These are phyloP conservation scores for Apodemia duryi DNA, from an alignment of 2,888 invertebrate species.

Conservation along the genomic window DNA sequence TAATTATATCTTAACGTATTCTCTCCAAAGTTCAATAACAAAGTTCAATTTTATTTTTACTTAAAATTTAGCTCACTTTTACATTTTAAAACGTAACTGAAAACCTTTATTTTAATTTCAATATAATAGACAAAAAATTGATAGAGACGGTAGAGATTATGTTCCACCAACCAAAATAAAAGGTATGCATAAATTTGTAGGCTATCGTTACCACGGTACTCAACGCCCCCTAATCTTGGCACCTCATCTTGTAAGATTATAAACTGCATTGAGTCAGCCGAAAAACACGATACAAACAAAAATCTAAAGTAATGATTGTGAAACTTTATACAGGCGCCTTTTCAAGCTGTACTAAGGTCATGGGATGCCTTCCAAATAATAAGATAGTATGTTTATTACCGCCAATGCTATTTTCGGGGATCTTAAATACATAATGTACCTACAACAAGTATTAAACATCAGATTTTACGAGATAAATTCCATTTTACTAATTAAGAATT, in stretches of 20 bases:
- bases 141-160: too few relatives aligned
- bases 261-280: slow-evolving; percentile 53
- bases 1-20: too few relatives aligned
- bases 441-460: slow-evolving; percentile 50
- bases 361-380: slow-evolving; percentile 59
- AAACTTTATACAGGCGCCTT: slow-evolving; percentile 57
- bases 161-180: background rate
- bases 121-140: too few relatives aligned
- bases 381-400: slow-evolving; percentile 56
- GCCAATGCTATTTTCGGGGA: slow-evolving; percentile 54
- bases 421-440: slow-evolving; percentile 61
- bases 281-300: slow-evolving; percentile 56
- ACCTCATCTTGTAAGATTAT: slow-evolving; percentile 58
- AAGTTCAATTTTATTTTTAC: too few relatives aligned
- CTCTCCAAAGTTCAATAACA: too few relatives aligned
- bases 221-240: slow-evolving; percentile 59
- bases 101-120: too few relatives aligned
- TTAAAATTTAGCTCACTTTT: too few relatives aligned
- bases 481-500: slow-evolving; percentile 59
- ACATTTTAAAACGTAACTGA: too few relatives aligned
- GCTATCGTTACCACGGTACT: slow-evolving; percentile 51
- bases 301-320: slow-evolving; percentile 55
- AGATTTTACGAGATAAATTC: slow-evolving; percentile 12
- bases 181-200: slow-evolving; percentile 41
- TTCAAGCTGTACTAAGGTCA: slow-evolving; percentile 50